Base-by-base conservation (phyloP, 2,113 vertebrate species). In the Coryphaenoides rupestris region DNA sequence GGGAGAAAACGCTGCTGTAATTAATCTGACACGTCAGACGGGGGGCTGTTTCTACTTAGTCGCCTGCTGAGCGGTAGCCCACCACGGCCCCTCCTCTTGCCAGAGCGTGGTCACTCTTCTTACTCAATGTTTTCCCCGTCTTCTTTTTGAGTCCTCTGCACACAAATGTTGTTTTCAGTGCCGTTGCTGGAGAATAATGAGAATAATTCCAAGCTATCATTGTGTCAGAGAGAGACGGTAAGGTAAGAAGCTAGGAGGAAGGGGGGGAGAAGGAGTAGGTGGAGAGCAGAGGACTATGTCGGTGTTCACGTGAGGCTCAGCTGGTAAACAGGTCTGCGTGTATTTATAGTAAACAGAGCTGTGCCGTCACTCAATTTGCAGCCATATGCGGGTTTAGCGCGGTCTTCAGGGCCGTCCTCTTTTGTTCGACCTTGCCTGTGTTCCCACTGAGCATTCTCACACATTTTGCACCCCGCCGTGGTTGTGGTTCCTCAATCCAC, bases 321-420 rank as follows among this genome's bases (percentile, higher is more conserved):
- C 67, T 79, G 76, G 81, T 80, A 80, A 85, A 81, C 76, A 68
- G 76, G 70, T 78, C 76, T 45, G 61, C 55, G 76, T 77, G 26
- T 87, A 86, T 88, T 84, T 77, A 75, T 82, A 80, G 82, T 26
- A 71, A 19, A 49, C 65, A 28, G 55, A 49, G 70, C 70, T 77
- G 76, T 58, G 69, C 73, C 80, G 79, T 81, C 80, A 77, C 28
- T 83, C 77, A 81, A 14, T 60, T 21, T 62, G 45, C 24, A 66
- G 57, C 73, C 71, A 63, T 70, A 65, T 70, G 52, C 62, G 68
- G 13, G 26, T 75, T 74, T 19, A 49, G 57, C 56, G 55, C 49
- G 59, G 19, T 66, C 68, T 73, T 40, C 21, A 59, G 21, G 33
- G 63, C 62, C 69, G 24, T 70, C 47, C 33, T 65, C 67, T 24